phyloP scores from a whole-genome alignment of 2,113 vertebrate genomes.

The Macroglossus sobrinus region DNA sequence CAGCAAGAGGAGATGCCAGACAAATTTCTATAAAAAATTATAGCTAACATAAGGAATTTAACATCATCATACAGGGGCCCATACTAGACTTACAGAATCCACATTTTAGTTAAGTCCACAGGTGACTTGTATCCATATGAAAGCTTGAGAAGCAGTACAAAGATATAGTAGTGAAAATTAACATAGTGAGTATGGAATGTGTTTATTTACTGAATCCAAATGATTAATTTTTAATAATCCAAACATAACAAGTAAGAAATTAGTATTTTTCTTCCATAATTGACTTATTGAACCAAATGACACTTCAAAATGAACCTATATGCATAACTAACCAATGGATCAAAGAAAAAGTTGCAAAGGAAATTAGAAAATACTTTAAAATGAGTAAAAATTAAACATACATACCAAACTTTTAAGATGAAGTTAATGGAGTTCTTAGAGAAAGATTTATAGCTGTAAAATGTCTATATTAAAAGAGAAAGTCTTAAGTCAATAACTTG shows the following conservation, averaged over 20 bases:
- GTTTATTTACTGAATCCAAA: neutral
- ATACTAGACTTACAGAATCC: neutral
- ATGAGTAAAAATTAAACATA: neutral
- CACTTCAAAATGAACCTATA: neutral
- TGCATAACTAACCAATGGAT: neutral
- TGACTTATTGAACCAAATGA: neutral
- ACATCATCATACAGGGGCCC: neutral
- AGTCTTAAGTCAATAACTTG: neutral
- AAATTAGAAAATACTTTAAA: constrained; percentile 1
- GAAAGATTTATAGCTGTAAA: neutral
- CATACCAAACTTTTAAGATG: neutral
- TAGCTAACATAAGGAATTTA: neutral
- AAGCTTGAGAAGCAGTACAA: neutral
- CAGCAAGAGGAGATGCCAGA: neutral
- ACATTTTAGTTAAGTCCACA: neutral
- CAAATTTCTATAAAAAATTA: neutral
- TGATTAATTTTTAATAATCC: neutral
- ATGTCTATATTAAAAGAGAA: neutral
- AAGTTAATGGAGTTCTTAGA: neutral
- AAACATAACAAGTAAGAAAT: neutral
- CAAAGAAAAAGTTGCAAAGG: neutral
- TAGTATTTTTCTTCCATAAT: neutral
- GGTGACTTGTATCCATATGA: neutral
- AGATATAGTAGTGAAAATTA: neutral
- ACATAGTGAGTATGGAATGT: neutral